Percentiles rank a stretch among this genome's conserved stretches.
These are phyloP conservation scores for Cisticola juncidis DNA, from an alignment of 2,113 vertebrate genomes.

Conservation along the genomic window DNA sequence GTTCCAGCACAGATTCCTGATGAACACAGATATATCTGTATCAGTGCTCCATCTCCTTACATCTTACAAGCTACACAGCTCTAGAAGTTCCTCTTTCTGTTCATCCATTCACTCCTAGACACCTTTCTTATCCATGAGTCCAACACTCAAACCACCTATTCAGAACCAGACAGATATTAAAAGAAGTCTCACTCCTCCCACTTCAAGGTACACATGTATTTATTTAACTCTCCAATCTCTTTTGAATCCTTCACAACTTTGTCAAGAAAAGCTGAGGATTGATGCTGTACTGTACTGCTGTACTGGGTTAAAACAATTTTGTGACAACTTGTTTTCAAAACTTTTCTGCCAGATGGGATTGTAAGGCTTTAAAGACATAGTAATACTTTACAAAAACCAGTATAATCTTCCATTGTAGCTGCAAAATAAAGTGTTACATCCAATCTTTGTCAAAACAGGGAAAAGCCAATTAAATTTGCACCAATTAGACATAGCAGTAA, in stretches of 20 bases:
- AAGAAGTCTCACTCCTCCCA: not conserved
- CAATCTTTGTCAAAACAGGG: not conserved
- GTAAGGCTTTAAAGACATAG: not conserved
- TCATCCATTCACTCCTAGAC: not conserved
- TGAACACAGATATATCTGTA: not conserved
- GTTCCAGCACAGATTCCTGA: not conserved
- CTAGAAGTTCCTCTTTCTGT: not conserved
- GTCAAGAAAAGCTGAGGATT: not conserved
- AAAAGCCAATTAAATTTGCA: not conserved
- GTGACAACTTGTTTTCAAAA: not conserved
- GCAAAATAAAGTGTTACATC: not conserved
- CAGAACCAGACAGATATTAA: not conserved
- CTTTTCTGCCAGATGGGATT: not conserved
- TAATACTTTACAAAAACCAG: not conserved
- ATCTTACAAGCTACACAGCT: not conserved
- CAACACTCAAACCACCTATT: not conserved
- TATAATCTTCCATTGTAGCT: not conserved
- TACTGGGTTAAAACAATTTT: not conserved
- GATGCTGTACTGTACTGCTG: no score
- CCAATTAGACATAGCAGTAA: not conserved
- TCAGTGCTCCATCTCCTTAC: not conserved
- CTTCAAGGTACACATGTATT: not conserved
- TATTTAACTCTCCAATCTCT: not conserved
- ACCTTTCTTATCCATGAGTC: not conserved
- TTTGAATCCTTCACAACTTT: not conserved